Conservation (phyloP, 2,888 invertebrate genomes). For the Torymus aiolomorphi region DNA sequence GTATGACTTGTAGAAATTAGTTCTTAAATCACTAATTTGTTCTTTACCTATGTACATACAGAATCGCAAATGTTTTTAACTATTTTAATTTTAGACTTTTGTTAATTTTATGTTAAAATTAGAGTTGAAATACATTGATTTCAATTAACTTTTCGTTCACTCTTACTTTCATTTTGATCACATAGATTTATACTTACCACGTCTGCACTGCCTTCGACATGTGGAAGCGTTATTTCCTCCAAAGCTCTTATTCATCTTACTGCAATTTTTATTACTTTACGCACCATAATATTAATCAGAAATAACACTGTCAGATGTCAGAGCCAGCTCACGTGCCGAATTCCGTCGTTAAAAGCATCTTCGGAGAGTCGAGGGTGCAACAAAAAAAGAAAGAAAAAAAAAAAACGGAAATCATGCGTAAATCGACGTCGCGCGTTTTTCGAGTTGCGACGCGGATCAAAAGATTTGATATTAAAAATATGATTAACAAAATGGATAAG, state of each 20-base stretch:
- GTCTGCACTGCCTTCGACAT: not conserved
- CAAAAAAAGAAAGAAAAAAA: conserved; percentile 7
- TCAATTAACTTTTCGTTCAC: too few relatives aligned
- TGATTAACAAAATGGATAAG: conserved; percentile 9
- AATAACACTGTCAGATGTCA: too few relatives aligned
- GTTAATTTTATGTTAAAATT: not conserved
- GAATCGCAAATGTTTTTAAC: too few relatives aligned
- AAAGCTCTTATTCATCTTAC: conserved; percentile 1
- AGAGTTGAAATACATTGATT: not conserved
- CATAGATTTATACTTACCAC: not conserved
- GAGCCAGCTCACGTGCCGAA: too few relatives aligned
- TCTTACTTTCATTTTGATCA: too few relatives aligned
- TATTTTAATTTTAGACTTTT: too few relatives aligned
- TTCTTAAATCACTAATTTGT: too few relatives aligned
- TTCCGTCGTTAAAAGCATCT: too few relatives aligned
- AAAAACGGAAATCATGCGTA: not conserved
- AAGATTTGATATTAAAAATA: conserved; percentile 43
- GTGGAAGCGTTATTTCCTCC: not conserved
- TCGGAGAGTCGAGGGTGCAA: conserved; percentile 30
- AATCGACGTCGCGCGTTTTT: conserved; percentile 31
- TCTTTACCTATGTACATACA: too few relatives aligned
- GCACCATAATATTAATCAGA: not conserved
- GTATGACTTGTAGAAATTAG: too few relatives aligned
- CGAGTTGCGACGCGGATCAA: conserved; percentile 40
- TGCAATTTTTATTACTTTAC: conserved; percentile 22